Evolutionary conservation across 2,113 vertebrate species (phyloP).

Genomic region (Collichthys lucidus): DNA sequence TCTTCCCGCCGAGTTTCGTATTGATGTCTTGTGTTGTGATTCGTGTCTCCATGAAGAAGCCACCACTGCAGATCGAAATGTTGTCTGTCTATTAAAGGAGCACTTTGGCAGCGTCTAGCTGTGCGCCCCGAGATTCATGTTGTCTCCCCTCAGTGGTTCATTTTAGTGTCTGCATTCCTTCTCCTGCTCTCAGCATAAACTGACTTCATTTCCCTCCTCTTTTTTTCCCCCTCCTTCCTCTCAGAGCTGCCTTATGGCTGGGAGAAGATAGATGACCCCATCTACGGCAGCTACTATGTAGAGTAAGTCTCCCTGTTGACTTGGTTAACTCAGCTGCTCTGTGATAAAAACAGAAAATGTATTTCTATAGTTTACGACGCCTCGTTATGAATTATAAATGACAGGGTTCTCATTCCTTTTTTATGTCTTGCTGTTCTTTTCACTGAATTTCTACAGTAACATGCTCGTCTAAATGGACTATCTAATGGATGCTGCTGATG

Average conservation of each 20-base stretch:
- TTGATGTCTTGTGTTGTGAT: slow-evolving; percentile 62
- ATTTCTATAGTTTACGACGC: slow-evolving; percentile 41
- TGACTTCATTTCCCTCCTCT: slow-evolving; percentile 65
- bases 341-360: slow-evolving; percentile 51
- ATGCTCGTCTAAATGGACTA: background rate
- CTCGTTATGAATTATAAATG: slow-evolving; percentile 54
- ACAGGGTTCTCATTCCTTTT: slow-evolving; percentile 37
- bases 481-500: background rate
- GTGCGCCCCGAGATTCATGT: slow-evolving; percentile 62
- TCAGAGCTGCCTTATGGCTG: slow-evolving; percentile 99
- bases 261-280: slow-evolving; percentile 99
- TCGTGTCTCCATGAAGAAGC: slow-evolving; percentile 58
- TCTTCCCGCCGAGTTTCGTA: slow-evolving; percentile 21
- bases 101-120: slow-evolving; percentile 55
- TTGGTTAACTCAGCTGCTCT: slow-evolving; percentile 30
- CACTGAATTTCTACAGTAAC: slow-evolving; percentile 38
- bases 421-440: slow-evolving; percentile 45
- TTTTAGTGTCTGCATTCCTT: slow-evolving; percentile 52
- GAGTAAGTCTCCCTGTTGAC: slow-evolving; percentile 90
- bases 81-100: slow-evolving; percentile 65
- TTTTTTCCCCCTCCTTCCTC: slow-evolving; percentile 69
- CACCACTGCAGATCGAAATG: slow-evolving; percentile 63
- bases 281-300: slow-evolving; percentile 99
- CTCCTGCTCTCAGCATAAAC: slow-evolving; percentile 56
- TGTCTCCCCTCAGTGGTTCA: slow-evolving; percentile 62